Conservation (phyloP, 2,113 vertebrate genomes). For the Plotosus lineatus region DNA sequence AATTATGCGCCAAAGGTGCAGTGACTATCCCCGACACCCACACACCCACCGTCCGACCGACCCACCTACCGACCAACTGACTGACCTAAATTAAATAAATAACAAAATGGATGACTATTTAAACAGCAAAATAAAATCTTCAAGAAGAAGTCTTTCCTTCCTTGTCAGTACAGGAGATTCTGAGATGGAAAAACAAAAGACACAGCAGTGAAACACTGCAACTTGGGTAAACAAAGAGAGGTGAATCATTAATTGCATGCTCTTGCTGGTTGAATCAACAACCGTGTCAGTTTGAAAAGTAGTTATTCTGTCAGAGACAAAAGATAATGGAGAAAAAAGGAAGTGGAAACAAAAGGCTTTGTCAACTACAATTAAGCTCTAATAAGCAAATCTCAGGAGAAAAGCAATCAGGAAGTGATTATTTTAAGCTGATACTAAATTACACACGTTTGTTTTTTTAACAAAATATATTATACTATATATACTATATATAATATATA, state of each 20-base stretch:
- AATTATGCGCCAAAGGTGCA: too few relatives aligned
- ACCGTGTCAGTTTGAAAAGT: neutral
- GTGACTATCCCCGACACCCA: too few relatives aligned
- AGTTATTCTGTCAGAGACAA: conserved; percentile 29
- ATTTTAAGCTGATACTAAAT: conserved; percentile 44
- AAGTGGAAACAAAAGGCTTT: conserved; percentile 35
- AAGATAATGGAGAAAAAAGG: conserved; percentile 24
- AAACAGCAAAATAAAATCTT: neutral
- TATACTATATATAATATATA: too few relatives aligned
- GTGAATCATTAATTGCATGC: conserved; percentile 32
- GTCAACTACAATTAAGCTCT: conserved; percentile 63
- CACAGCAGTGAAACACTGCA: conserved; percentile 7
- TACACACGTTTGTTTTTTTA: too few relatives aligned
- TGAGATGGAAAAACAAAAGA: conserved; percentile 14
- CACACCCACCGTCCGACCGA: too few relatives aligned
- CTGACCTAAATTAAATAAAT: neutral
- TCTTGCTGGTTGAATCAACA: conserved; percentile 30
- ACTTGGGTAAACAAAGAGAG: neutral
- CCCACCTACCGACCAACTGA: neutral
- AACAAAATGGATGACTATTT: neutral
- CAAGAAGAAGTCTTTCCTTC: neutral
- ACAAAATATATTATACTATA: too few relatives aligned
- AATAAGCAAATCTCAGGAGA: conserved; percentile 61
- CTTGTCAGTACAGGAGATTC: conserved; percentile 2
- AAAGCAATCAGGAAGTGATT: conserved; percentile 63